A percentile compares a stretch with the other conserved stretches of the same genome.
Evolutionary conservation across 2,888 invertebrate genomes (phyloP).

Genomic region (Drosophila cracens): DNA sequence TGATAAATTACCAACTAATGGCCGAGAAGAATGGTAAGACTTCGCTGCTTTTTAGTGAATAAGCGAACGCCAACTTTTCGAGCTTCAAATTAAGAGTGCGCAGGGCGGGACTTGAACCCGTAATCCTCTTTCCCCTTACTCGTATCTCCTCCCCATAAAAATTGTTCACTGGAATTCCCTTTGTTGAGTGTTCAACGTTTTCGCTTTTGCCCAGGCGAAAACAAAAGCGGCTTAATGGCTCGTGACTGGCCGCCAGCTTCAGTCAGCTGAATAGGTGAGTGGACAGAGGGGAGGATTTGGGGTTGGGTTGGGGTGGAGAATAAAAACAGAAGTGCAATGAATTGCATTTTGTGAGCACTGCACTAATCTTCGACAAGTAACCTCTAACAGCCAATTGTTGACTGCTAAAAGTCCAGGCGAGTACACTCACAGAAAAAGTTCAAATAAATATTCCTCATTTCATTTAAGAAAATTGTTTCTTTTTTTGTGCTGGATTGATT

Average conservation of each 20-base stretch:
- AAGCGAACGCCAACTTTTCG: slow-evolving; percentile 49
- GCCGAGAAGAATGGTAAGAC: slow-evolving; percentile 70
- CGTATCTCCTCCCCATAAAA: neutral
- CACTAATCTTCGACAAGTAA: neutral
- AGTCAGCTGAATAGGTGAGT: slow-evolving; percentile 6
- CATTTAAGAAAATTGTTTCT: neutral
- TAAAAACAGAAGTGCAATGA: slow-evolving; percentile 48
- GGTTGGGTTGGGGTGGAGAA: neutral
- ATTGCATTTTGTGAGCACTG: slow-evolving; percentile 45
- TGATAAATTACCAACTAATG: slow-evolving; percentile 80
- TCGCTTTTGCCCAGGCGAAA: slow-evolving; percentile 30
- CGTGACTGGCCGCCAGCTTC: slow-evolving; percentile 49
- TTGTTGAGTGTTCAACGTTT: slow-evolving; percentile 22
- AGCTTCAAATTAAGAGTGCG: slow-evolving; percentile 37
- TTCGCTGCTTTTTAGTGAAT: slow-evolving; percentile 62
- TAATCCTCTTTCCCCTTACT: slow-evolving; percentile 2
- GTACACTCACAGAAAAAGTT: neutral
- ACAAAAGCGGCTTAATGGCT: slow-evolving; percentile 74
- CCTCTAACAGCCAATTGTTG: slow-evolving; percentile 41
- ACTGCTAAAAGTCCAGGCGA: slow-evolving; percentile 34
- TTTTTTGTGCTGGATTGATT: neutral
- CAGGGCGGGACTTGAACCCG: neutral
- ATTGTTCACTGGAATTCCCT: slow-evolving; percentile 19
- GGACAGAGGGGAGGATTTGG: neutral
- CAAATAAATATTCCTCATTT: neutral